A percentile compares a stretch with the other conserved stretches of the same genome.
Evolutionary conservation across 2,113 vertebrate species (phyloP).

Genomic region (Eulemur macaco): DNA sequence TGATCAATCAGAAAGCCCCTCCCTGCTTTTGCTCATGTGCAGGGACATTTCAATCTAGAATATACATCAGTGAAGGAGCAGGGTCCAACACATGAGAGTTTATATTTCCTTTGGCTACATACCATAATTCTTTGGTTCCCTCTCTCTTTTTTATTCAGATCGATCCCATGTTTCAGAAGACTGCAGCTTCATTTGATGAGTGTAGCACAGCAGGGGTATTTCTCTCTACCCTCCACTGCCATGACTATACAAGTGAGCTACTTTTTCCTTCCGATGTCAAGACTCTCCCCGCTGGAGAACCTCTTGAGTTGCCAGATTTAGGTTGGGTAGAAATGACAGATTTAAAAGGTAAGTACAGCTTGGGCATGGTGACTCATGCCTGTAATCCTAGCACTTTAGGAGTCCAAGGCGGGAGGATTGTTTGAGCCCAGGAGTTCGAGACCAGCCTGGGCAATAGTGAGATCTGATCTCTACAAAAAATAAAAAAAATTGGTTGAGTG

Average conservation of each 20-base stretch:
- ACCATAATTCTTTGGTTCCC: neutral
- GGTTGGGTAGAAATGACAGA: slow-evolving; percentile 68
- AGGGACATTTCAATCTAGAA: neutral
- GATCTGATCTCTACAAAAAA: too few relatives aligned
- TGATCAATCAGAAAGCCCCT: neutral
- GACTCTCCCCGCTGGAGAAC: slow-evolving; percentile 85
- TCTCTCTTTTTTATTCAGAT: slow-evolving; percentile 27
- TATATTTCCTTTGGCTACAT: neutral
- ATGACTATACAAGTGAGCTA: slow-evolving; percentile 88
- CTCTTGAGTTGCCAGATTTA: slow-evolving; percentile 74
- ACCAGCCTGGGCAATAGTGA: too few relatives aligned
- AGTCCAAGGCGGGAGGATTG: too few relatives aligned
- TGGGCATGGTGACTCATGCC: too few relatives aligned
- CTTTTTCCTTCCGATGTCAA: slow-evolving; percentile 87
- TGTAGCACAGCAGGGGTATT: slow-evolving; percentile 92
- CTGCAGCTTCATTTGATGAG: slow-evolving; percentile 92
- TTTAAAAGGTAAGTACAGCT: slow-evolving; percentile 76
- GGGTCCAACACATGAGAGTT: neutral
- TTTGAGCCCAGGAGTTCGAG: too few relatives aligned
- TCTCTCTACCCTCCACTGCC: slow-evolving; percentile 88
- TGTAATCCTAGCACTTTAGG: too few relatives aligned
- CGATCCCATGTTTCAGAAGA: slow-evolving; percentile 92
- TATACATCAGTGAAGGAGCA: neutral
- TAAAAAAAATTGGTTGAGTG: too few relatives aligned
- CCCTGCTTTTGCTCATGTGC: neutral